phyloP scores from a whole-genome alignment of 2,888 invertebrate species.

The Endomychus coccineus region DNA sequence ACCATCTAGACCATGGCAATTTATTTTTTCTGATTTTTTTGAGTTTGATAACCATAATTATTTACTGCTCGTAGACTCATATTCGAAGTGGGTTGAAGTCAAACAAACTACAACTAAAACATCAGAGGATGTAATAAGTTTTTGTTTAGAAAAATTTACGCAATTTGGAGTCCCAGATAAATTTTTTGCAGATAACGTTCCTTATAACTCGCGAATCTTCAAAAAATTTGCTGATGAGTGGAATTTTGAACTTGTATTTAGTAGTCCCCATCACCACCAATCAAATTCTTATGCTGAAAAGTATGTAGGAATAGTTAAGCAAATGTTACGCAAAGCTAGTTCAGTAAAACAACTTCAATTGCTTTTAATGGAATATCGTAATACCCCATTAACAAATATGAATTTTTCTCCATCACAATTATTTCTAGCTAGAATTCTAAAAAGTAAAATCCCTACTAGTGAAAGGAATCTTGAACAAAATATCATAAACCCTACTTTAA shows the following conservation, averaged over 20 bases:
- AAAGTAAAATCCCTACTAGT: conserved; percentile 3
- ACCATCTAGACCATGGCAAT: conserved; percentile 27
- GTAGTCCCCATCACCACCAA: conserved; percentile 8
- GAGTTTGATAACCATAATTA: conserved; percentile 21
- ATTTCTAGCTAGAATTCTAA: not conserved
- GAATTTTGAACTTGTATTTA: conserved; percentile 4
- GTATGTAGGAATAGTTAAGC: not conserved
- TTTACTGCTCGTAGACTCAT: not conserved
- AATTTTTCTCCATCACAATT: conserved; percentile 2
- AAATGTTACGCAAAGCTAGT: conserved; percentile 5
- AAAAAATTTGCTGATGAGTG: conserved; percentile 2
- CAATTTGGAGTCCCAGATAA: conserved; percentile 6
- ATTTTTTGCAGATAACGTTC: conserved; percentile 4
- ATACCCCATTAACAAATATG: conserved; percentile 3
- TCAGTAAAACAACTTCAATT: conserved; percentile 2
- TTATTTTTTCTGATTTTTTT: conserved; percentile 30
- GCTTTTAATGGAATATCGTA: conserved; percentile 6
- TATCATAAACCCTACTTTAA: not conserved
- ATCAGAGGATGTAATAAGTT: not conserved
- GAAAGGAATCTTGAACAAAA: conserved; percentile 1
- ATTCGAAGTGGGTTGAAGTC: conserved; percentile 6
- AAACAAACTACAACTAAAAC: not conserved
- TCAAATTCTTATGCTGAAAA: conserved; percentile 4
- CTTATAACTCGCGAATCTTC: conserved; percentile 2
- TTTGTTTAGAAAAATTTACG: conserved; percentile 9